phyloP scores from a whole-genome alignment of 2,888 invertebrate species.

The Adelognathus sp. region DNA sequence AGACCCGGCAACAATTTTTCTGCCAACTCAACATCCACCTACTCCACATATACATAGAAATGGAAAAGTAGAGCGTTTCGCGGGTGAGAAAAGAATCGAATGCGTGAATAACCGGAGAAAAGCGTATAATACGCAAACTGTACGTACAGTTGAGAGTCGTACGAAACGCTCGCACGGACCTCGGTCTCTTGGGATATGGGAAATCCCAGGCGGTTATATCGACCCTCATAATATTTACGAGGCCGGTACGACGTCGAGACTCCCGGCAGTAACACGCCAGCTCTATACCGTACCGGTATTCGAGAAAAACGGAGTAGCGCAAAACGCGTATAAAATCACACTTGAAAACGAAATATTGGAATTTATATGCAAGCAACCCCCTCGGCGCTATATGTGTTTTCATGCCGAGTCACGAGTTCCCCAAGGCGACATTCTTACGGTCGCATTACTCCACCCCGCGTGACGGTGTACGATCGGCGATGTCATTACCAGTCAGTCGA shows the following conservation, averaged over 20 bases:
- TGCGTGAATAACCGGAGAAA: slow-evolving; percentile 26
- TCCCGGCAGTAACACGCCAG: background rate
- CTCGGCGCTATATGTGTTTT: background rate
- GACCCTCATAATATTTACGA: slow-evolving; percentile 79
- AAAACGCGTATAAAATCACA: slow-evolving; percentile 77
- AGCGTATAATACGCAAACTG: slow-evolving; percentile 41
- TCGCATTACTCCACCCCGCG: slow-evolving; percentile 39
- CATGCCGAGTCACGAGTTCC: slow-evolving; percentile 45
- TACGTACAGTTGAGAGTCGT: slow-evolving; percentile 34
- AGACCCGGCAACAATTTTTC: too few species aligned
- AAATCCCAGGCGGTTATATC: slow-evolving; percentile 78
- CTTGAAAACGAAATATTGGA: slow-evolving; percentile 75
- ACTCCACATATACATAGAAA: background rate
- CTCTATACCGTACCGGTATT: background rate
- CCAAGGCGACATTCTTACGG: slow-evolving; percentile 65
- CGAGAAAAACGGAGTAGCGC: slow-evolving; percentile 65
- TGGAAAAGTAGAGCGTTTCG: slow-evolving; percentile 13
- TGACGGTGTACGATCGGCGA: slow-evolving; percentile 52
- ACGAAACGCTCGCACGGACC: slow-evolving; percentile 43
- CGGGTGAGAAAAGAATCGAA: slow-evolving; percentile 28
- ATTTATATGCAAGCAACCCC: slow-evolving; percentile 68
- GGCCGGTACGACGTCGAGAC: slow-evolving; percentile 62
- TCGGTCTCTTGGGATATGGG: slow-evolving; percentile 67
- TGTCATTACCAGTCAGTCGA: slow-evolving; percentile 52
- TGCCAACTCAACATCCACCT: too few species aligned